Evolutionary conservation across 2,797 vertebrate genomes (phyloP), one percentile per base, ranked within the genome.

Genomic region (Vultur gryphus): DNA sequence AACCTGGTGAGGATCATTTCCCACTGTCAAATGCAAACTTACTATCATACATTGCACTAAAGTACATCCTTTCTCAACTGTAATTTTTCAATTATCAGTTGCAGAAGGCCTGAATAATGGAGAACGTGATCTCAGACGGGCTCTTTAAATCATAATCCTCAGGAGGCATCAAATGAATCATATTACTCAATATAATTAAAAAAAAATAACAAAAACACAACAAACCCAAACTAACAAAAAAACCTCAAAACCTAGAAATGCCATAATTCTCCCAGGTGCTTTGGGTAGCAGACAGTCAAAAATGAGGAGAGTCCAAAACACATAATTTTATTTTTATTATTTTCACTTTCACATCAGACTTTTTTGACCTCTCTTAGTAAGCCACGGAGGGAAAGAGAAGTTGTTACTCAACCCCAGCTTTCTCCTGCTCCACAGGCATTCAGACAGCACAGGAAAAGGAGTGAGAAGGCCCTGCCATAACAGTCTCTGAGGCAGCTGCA

Each of bases 191-290:
- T 43, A 6, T 61, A 51, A 65, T 48, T 8, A 66, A 35, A 76
- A 19, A 43, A 28, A 43, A 57, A 3, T 1, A 16, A 49, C 15
- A 61, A 17, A 37, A 28, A 37, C 3, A 16, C 11, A 23, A 31
- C 8, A 7, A 6, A 2, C 3, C 2, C 23, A 48, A 82, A 10
- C 24, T 6, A 59, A 25, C 2, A 17, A 67, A 71, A 33, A 33
- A 16, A 0, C 0, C 1, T 1, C 3, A 3, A 5, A 46, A 48
- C 4, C 13, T 58, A 73, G 10, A 69, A 89, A 71, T 5, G 1
- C 0, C 16, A 19, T 78, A 16, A 31, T 87, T 83, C 8, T 58
- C 24, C 10, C 15, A 39, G 5, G 7, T 84, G 4, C 4, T 87
- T 82, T 87, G 43, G 4, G 19, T 26, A 55, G 8, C 14, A 51